Evolutionary conservation across 2,113 vertebrate genomes (phyloP).

Genomic region (Dendropsophus ebraccatus): DNA sequence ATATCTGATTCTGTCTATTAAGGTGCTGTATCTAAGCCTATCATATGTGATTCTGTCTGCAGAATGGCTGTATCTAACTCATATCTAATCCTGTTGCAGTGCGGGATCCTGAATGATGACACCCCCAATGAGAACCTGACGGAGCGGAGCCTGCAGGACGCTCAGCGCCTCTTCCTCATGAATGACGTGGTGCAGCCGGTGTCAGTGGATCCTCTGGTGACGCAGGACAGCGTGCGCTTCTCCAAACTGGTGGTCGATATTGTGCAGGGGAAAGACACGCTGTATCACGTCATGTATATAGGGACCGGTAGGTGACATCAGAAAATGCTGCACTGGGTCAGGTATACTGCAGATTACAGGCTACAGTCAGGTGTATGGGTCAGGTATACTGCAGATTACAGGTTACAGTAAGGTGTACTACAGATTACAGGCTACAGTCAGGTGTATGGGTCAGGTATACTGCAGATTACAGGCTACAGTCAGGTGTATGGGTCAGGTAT

Average conservation of each 20-base stretch:
- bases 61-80: no score
- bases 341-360: background rate
- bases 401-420: background rate
- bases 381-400: background rate
- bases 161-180: constrained; percentile 94
- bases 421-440: background rate
- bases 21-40: background rate
- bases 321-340: no score
- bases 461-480: background rate
- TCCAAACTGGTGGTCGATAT: constrained; percentile 95
- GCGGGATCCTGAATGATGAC: constrained; percentile 85
- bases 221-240: constrained; percentile 93
- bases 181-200: constrained; percentile 95
- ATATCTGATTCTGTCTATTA: background rate
- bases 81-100: constrained; percentile 60
- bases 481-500: background rate
- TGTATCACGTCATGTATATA: constrained; percentile 97
- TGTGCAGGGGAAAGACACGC: constrained; percentile 92
- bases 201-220: constrained; percentile 89
- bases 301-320: constrained; percentile 81
- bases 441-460: background rate
- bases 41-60: background rate
- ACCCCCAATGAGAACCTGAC: constrained; percentile 92
- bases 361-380: background rate
- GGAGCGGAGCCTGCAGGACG: constrained; percentile 94